A percentile compares a stretch with the other conserved stretches of the same genome.
phyloP scores from a whole-genome alignment of 1,140 invertebrate genomes.

The Drosophila eugracilis region DNA sequence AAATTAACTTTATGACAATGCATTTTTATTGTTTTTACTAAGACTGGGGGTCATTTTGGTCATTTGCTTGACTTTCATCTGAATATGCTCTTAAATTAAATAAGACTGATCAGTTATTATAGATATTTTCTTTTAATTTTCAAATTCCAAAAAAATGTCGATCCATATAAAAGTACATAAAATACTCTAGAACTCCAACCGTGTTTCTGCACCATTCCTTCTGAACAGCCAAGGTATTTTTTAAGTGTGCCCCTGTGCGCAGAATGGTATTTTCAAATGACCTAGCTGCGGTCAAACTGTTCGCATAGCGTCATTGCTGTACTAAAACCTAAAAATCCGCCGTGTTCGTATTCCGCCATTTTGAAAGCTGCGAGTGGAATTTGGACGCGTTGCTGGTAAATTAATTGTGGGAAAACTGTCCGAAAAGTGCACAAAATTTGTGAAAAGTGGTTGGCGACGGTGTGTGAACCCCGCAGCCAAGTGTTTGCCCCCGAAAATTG shows the following conservation, averaged over 20 bases:
- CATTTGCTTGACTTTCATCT: no score
- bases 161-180: not conserved
- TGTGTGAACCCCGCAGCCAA: constrained; percentile 24
- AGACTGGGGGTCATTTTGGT: no score
- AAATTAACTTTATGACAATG: no score
- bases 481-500: constrained; percentile 54
- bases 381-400: constrained; percentile 84
- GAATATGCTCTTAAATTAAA: no score
- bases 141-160: no score
- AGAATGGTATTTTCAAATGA: not conserved
- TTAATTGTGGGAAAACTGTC: constrained; percentile 67
- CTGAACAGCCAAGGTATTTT: not conserved
- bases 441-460: constrained; percentile 57
- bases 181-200: not conserved
- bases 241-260: not conserved
- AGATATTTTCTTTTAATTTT: no score
- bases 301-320: constrained; percentile 83
- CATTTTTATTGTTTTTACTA: no score
- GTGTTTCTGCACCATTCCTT: not conserved
- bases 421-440: constrained; percentile 66
- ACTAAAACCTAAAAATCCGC: constrained; percentile 83
- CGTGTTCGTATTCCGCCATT: constrained; percentile 84
- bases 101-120: no score
- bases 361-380: constrained; percentile 84
- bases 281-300: not conserved